Evolutionary conservation across 1,140 invertebrate species (phyloP).

Genomic region (Apocrypta bakeri): DNA sequence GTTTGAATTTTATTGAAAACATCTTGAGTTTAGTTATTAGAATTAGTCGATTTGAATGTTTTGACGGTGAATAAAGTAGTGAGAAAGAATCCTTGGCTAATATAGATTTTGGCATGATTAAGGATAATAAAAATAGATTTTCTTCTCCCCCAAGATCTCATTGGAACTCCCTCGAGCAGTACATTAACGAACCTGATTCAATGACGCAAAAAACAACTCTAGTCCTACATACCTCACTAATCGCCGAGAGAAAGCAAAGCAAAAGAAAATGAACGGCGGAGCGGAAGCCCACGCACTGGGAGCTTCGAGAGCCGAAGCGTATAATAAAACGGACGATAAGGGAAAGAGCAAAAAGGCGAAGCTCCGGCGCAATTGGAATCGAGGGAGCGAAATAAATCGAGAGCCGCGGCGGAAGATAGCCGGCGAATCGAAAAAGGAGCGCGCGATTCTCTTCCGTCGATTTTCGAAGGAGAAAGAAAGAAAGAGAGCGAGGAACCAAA

Average conservation of each 20-base stretch:
- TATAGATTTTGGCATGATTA: no score
- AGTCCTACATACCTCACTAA: background rate
- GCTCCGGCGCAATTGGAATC: conserved; percentile 45
- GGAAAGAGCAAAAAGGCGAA: conserved; percentile 42
- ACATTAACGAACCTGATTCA: background rate
- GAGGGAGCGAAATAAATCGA: conserved; percentile 46
- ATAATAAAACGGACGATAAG: conserved; percentile 50
- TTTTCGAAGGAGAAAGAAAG: conserved; percentile 5
- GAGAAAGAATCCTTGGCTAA: no score
- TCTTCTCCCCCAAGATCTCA: background rate
- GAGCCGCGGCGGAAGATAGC: conserved; percentile 21
- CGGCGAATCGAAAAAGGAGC: conserved; percentile 13
- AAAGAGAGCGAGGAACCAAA: background rate
- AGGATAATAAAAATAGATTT: no score
- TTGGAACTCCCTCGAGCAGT: background rate
- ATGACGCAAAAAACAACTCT: background rate
- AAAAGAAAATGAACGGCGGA: background rate
- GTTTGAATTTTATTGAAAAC: no score
- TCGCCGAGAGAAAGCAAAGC: background rate
- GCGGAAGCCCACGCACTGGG: background rate
- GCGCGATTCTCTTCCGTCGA: conserved; percentile 47
- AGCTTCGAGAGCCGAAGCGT: background rate
- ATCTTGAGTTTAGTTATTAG: no score
- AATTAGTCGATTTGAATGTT: no score
- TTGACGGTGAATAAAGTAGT: no score